These are phyloP conservation scores for Scolopax bukidnonensis DNA, from an alignment of 2,797 vertebrate species.

Conservation along the genomic window DNA sequence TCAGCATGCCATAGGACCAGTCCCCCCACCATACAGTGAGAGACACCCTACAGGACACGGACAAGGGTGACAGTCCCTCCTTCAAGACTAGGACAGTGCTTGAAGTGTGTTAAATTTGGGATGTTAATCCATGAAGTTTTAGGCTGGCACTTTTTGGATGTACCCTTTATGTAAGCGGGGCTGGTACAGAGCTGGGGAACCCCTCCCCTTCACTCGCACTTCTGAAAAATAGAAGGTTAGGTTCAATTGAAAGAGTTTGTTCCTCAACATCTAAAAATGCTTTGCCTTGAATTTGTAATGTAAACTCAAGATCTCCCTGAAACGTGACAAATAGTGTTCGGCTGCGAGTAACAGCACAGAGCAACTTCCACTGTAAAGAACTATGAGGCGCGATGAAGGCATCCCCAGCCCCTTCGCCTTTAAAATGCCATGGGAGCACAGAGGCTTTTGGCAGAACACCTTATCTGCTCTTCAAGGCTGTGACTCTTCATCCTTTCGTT, in stretches of 20 bases:
- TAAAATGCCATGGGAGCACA: conserved; percentile 66
- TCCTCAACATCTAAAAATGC: neutral
- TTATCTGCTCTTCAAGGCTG: conserved; percentile 55
- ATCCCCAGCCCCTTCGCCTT: conserved; percentile 66
- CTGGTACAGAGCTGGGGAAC: neutral
- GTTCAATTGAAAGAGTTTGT: neutral
- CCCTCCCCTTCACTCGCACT: neutral
- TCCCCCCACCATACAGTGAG: neutral
- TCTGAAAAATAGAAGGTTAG: neutral
- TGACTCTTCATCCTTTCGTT: conserved; percentile 39
- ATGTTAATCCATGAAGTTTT: neutral
- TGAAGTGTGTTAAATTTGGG: neutral
- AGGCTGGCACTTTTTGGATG: neutral
- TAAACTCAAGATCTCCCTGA: neutral
- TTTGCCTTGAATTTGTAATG: neutral
- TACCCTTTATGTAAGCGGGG: neutral
- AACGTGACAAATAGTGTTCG: neutral
- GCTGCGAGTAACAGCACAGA: neutral
- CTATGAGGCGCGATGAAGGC: neutral
- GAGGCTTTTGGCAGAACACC: conserved; percentile 58
- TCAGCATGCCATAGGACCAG: neutral
- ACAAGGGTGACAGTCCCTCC: neutral
- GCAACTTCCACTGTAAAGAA: neutral
- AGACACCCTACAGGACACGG: neutral
- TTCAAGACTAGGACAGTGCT: neutral